These are phyloP conservation scores for Cyrtonyx montezumae DNA, from an alignment of 2,113 vertebrate genomes.

Conservation along the genomic window DNA sequence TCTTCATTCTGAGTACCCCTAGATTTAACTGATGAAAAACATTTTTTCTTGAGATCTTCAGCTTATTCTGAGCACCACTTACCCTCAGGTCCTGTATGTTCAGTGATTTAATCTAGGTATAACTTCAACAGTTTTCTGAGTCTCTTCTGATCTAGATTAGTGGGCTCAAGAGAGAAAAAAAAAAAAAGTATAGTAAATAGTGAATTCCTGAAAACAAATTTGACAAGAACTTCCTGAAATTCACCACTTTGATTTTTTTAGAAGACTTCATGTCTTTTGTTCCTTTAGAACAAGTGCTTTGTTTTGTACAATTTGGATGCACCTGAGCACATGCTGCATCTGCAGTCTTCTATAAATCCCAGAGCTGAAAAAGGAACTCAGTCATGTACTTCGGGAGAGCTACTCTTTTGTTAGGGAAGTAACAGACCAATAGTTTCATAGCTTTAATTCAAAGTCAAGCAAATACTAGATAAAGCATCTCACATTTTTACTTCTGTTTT, in stretches of 20 bases:
- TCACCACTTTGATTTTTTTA: not conserved
- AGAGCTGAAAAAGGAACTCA: not conserved
- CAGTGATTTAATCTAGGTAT: not conserved
- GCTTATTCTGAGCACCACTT: not conserved
- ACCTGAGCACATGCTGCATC: not conserved
- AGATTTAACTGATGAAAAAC: not conserved
- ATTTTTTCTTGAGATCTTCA: not conserved
- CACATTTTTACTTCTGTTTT: not conserved
- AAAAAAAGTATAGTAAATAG: not conserved
- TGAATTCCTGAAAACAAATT: not conserved
- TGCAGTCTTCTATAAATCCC: not conserved
- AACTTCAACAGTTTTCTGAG: not conserved
- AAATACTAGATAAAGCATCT: not conserved
- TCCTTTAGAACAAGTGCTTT: not conserved
- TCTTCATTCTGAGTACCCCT: not conserved
- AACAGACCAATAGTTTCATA: not conserved
- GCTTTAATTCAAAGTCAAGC: not conserved
- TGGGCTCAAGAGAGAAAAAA: not conserved
- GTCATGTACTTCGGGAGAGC: not conserved
- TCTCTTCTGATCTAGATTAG: not conserved
- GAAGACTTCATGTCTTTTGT: not conserved
- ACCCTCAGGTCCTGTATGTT: not conserved
- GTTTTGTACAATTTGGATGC: not conserved
- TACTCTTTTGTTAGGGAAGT: not conserved
- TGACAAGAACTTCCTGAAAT: not conserved